These are phyloP conservation scores for Anneissia japonica DNA, from an alignment of 35 echinoderm and acorn worm species.

Conservation along the genomic window DNA sequence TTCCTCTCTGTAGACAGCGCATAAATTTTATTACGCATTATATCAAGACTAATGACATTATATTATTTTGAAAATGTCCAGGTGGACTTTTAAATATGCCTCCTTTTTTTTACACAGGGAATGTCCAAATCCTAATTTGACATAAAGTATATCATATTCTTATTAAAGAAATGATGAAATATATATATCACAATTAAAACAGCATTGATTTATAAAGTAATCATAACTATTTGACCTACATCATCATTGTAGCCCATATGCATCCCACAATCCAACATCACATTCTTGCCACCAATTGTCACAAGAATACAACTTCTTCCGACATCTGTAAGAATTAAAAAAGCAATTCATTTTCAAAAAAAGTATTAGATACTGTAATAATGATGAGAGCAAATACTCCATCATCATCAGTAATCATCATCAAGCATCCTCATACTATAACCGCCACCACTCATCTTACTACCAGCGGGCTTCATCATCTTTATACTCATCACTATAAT, in stretches of 20 bases:
- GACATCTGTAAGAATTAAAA: slow-evolving; percentile 51
- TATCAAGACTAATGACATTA: too few species aligned
- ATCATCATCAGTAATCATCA: not conserved
- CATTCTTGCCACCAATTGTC: slow-evolving; percentile 88
- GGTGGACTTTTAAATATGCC: not conserved
- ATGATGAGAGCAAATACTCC: not conserved
- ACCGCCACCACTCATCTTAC: not conserved
- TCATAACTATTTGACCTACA: slow-evolving; percentile 23
- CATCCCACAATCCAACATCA: slow-evolving; percentile 99
- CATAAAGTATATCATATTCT: too few species aligned
- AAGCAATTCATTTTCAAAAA: not conserved
- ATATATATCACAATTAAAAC: too few species aligned
- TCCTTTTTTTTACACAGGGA: not conserved
- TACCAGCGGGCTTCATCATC: not conserved
- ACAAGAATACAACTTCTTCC: slow-evolving; percentile 92
- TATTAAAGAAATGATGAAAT: too few species aligned
- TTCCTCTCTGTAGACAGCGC: too few species aligned
- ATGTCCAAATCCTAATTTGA: too few species aligned
- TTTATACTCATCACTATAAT: not conserved
- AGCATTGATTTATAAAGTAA: not conserved
- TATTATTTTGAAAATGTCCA: not conserved
- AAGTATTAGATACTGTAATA: not conserved
- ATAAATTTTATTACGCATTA: too few species aligned
- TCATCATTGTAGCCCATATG: slow-evolving; percentile 98
- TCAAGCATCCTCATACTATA: not conserved